Conservation (phyloP, 2,888 invertebrate genomes). For the Rhagophthalmus giganteus region DNA sequence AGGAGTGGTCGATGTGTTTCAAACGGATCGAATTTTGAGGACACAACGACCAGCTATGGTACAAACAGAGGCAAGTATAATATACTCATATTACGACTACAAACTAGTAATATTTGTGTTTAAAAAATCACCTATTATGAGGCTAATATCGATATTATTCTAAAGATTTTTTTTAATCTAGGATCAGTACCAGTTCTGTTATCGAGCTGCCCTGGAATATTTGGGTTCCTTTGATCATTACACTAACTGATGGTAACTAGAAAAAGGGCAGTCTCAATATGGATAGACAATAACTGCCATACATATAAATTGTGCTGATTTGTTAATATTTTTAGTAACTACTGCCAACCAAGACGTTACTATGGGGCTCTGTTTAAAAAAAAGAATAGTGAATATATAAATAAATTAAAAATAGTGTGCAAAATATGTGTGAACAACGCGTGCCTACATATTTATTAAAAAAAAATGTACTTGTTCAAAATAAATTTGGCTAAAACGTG, state of each 20-base stretch:
- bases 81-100: no score
- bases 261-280: slow-evolving; percentile 21
- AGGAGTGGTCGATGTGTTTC: slow-evolving; percentile 98
- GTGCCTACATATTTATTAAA: slow-evolving; percentile 48
- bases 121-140: no score
- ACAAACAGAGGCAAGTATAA: slow-evolving; percentile 87
- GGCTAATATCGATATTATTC: no score
- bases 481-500: slow-evolving; percentile 23
- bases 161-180: slow-evolving; percentile 49
- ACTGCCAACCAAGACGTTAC: slow-evolving; percentile 41
- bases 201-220: slow-evolving; percentile 97
- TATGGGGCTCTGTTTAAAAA: slow-evolving; percentile 37
- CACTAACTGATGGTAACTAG: slow-evolving; percentile 68
- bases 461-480: slow-evolving; percentile 23
- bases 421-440: slow-evolving; percentile 54
- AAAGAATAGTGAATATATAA: slow-evolving; percentile 37
- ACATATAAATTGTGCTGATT: slow-evolving; percentile 38
- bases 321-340: slow-evolving; percentile 40
- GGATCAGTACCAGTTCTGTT: slow-evolving; percentile 99
- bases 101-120: no score
- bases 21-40: slow-evolving; percentile 95
- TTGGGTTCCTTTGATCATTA: slow-evolving; percentile 97
- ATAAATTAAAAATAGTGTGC: slow-evolving; percentile 46
- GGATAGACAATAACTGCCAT: slow-evolving; percentile 49
- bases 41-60: slow-evolving; percentile 99